Evolutionary conservation across 2,797 vertebrate species (phyloP).

Genomic region (Scomberomorus guttatus): DNA sequence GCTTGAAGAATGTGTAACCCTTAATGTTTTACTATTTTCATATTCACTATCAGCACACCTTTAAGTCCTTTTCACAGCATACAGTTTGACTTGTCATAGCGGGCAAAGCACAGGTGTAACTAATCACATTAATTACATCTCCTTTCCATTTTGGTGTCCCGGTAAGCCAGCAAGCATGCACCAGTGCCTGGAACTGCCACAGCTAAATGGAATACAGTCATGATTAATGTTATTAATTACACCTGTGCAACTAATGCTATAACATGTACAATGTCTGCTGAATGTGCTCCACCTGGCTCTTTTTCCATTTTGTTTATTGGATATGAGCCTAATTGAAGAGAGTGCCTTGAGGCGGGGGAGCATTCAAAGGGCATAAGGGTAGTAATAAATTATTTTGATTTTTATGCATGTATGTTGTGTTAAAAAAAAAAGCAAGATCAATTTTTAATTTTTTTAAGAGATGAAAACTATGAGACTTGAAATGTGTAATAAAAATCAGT

Average conservation of each 20-base stretch:
- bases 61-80: neutral
- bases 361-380: no score
- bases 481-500: neutral
- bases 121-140: neutral
- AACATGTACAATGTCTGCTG: neutral
- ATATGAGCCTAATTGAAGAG: no score
- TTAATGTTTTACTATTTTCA: neutral
- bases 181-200: neutral
- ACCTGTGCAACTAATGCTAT: conserved; percentile 3
- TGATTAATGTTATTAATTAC: neutral
- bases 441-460: no score
- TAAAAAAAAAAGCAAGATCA: no score
- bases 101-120: no score
- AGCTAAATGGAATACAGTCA: neutral
- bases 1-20: neutral
- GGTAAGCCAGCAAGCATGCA: neutral
- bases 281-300: conserved; percentile 4
- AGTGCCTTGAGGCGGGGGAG: no score
- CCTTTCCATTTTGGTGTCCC: neutral
- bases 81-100: neutral
- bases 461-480: neutral
- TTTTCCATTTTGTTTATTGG: no score
- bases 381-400: no score
- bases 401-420: no score
- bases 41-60: neutral